phyloP scores from a whole-genome alignment of 2,113 vertebrate species.

The Clarias gariepinus region DNA sequence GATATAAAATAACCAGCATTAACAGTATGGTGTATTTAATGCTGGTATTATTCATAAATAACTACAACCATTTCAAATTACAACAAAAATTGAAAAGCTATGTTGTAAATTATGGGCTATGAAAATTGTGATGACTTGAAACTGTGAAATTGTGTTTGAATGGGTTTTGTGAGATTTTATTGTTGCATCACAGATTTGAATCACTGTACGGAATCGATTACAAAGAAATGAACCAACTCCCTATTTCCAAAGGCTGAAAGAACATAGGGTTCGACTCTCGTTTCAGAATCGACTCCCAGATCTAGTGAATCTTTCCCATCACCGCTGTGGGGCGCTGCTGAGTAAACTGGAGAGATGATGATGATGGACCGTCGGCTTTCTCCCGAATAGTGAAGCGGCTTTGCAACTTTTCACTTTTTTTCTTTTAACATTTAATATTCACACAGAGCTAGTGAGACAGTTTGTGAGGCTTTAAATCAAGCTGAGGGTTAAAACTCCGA shows the following conservation, averaged over 20 bases:
- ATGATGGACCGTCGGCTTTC: conserved; percentile 49
- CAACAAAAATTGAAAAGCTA: background rate
- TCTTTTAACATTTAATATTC: background rate
- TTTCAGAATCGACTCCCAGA: background rate
- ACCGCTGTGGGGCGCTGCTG: conserved; percentile 2
- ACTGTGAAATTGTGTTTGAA: background rate
- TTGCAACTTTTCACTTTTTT: conserved; percentile 14
- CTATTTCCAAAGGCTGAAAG: background rate
- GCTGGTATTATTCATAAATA: background rate
- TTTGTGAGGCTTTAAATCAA: background rate
- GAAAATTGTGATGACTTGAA: too few relatives aligned
- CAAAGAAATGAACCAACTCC: background rate
- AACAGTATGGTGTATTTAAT: background rate
- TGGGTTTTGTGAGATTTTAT: background rate
- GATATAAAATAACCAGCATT: background rate
- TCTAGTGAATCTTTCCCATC: background rate
- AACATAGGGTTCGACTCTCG: background rate
- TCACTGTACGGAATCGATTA: background rate
- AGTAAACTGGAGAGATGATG: conserved; percentile 29
- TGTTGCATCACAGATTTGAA: background rate
- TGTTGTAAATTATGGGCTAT: too few relatives aligned
- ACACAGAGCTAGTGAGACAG: background rate
- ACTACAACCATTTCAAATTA: background rate
- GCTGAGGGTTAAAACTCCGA: conserved; percentile 20
- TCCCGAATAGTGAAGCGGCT: conserved; percentile 48